These are phyloP conservation scores for Tokudaia muenninki DNA, from an alignment of 2,797 vertebrate species.

Conservation along the genomic window DNA sequence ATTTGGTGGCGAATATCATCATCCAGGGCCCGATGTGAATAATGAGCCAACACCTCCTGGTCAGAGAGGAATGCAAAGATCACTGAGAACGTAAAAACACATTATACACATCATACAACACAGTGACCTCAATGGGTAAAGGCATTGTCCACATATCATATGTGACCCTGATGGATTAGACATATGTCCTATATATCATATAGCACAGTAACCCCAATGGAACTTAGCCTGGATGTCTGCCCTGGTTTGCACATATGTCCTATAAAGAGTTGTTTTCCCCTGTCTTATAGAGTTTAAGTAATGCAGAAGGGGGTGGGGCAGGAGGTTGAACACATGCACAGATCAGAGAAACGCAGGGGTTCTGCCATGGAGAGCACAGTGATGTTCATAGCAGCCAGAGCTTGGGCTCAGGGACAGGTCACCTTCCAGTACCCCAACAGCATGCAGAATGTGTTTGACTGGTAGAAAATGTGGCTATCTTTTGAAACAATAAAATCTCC, in stretches of 20 bases:
- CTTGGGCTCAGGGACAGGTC: neutral
- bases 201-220: too few species aligned
- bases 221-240: neutral
- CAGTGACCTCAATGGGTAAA: neutral
- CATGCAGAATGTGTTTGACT: neutral
- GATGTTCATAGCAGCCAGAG: neutral
- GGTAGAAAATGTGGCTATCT: neutral
- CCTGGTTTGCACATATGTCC: neutral
- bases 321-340: neutral
- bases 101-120: neutral
- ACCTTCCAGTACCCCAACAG: neutral
- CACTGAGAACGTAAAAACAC: neutral
- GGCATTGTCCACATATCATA: neutral
- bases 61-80: neutral
- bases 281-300: neutral
- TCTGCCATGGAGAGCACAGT: neutral
- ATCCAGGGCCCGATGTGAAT: constrained; percentile 97
- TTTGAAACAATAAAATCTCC: neutral
- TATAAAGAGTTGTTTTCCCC: neutral
- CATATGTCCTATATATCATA: too few species aligned
- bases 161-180: neutral
- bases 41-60: constrained; percentile 98
- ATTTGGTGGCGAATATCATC: constrained; percentile 98
- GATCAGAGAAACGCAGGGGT: neutral
- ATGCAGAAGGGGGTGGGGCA: neutral